A percentile compares a stretch with the other conserved stretches of the same genome.
Evolutionary conservation across 2,113 vertebrate species (phyloP).

Genomic region (Larimichthys polyactis): DNA sequence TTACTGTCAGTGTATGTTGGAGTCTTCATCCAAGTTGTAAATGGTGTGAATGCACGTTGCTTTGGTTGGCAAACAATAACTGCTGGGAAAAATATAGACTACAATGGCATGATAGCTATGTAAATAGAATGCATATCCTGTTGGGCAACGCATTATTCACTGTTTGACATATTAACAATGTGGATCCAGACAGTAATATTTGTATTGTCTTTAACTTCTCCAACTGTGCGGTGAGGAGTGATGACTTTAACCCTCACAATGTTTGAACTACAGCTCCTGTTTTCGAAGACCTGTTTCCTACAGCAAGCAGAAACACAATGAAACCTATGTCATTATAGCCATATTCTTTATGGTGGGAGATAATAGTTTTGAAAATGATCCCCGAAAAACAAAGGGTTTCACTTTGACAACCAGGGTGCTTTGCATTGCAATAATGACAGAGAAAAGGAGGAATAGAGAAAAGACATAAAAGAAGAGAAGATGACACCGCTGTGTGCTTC

Average conservation of each 20-base stretch:
- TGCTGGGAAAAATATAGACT: constrained; percentile 33
- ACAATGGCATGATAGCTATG: constrained; percentile 22
- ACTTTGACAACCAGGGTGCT: constrained; percentile 65
- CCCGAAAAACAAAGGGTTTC: constrained; percentile 66
- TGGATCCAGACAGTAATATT: constrained; percentile 3
- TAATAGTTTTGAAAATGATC: constrained; percentile 74
- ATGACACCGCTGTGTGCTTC: constrained; percentile 66
- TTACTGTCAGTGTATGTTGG: constrained; percentile 30
- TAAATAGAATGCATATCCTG: constrained; percentile 54
- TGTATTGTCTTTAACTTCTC: background rate
- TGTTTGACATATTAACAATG: constrained; percentile 16
- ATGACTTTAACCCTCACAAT: constrained; percentile 25
- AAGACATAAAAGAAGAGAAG: constrained; percentile 65
- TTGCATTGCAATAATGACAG: constrained; percentile 52
- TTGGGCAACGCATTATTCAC: constrained; percentile 26
- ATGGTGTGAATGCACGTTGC: constrained; percentile 7
- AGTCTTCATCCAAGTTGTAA: constrained; percentile 27
- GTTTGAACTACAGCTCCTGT: constrained; percentile 41
- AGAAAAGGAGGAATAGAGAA: constrained; percentile 38
- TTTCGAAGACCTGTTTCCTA: constrained; percentile 60
- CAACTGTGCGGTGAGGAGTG: constrained; percentile 3
- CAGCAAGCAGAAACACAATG: constrained; percentile 63
- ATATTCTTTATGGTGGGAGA: constrained; percentile 71
- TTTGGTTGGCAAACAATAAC: constrained; percentile 58
- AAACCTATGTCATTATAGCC: constrained; percentile 57